Evolutionary conservation across 2,797 vertebrate species (phyloP).

Genomic region (Falco cherrug): DNA sequence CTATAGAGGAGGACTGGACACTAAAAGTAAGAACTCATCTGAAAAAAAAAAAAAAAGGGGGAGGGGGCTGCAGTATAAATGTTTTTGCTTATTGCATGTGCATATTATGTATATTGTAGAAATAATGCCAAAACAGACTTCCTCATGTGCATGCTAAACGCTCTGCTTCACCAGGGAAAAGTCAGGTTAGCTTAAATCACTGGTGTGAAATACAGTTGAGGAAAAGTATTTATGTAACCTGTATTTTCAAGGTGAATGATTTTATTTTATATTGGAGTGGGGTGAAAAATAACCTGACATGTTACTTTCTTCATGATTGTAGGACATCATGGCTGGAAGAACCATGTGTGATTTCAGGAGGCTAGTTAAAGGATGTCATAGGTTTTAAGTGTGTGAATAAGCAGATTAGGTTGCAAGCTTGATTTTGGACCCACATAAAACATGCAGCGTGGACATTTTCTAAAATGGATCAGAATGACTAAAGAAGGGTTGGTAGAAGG

Average conservation of each 20-base stretch:
- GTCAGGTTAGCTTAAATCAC: not conserved
- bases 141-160: not conserved
- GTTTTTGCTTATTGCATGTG: not conserved
- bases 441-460: not conserved
- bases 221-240: not conserved
- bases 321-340: not conserved
- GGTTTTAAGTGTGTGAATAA: not conserved
- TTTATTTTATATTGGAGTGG: not conserved
- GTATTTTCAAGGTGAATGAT: not conserved
- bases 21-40: constrained; percentile 87
- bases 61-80: not conserved
- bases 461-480: not conserved
- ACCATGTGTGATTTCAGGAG: not conserved
- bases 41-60: not conserved
- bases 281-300: not conserved
- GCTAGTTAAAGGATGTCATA: not conserved
- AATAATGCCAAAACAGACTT: not conserved
- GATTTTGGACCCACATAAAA: not conserved
- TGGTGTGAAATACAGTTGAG: not conserved
- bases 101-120: not conserved
- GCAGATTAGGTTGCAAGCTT: not conserved
- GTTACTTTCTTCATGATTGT: not conserved
- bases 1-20: constrained; percentile 96
- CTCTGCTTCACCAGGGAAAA: not conserved
- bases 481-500: not conserved